These are phyloP conservation scores for Phoxinus phoxinus DNA, from an alignment of 2,113 vertebrate species.

Conservation along the genomic window DNA sequence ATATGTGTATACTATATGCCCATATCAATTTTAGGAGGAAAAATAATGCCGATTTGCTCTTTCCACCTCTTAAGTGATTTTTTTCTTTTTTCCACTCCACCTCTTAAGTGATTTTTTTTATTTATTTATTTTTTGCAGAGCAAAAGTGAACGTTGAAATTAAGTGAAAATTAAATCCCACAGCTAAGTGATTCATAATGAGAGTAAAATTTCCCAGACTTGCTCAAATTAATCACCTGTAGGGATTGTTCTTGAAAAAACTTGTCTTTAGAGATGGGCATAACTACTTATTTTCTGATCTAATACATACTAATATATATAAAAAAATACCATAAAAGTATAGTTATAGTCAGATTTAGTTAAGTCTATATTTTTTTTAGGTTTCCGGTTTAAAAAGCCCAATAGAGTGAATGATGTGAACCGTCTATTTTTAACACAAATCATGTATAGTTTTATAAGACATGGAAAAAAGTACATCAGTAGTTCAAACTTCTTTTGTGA, in stretches of 20 bases:
- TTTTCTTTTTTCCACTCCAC: not conserved
- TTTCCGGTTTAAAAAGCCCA: too few relatives aligned
- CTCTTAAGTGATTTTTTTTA: not conserved
- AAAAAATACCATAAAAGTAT: not conserved
- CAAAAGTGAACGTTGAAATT: too few relatives aligned
- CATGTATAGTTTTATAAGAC: not conserved
- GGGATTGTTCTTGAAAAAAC: constrained; percentile 3
- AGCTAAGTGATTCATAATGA: not conserved
- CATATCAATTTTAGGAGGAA: too few relatives aligned
- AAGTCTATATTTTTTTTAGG: not conserved
- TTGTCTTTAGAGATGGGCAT: not conserved
- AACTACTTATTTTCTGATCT: not conserved
- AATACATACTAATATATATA: not conserved
- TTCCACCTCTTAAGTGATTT: not conserved
- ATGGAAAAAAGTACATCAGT: not conserved
- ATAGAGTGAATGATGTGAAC: not conserved
- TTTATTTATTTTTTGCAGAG: not conserved
- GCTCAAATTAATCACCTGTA: not conserved
- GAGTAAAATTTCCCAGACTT: not conserved
- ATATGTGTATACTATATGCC: not conserved
- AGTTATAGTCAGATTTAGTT: not conserved
- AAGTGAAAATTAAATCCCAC: not conserved
- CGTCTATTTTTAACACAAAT: not conserved
- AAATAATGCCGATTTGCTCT: not conserved
- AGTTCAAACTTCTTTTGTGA: not conserved